phyloP scores from a whole-genome alignment of 37 sponge, comb jelly and placozoan species.

The Cliona cf. orientalis region DNA sequence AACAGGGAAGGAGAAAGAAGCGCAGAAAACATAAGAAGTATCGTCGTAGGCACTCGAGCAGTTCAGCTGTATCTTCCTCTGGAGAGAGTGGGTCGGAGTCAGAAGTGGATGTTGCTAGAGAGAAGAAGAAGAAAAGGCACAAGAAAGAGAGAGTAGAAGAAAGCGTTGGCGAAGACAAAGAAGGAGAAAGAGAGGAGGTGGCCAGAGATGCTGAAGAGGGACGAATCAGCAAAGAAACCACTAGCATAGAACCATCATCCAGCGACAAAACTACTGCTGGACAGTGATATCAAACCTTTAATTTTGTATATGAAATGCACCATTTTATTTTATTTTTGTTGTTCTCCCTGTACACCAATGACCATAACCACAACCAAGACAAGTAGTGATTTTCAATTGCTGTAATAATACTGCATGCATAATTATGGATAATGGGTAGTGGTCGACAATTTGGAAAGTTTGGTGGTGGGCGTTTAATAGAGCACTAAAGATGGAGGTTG shows the following conservation, averaged over 20 bases:
- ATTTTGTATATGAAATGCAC: no score
- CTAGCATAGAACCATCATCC: no score
- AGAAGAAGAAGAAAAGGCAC: neutral
- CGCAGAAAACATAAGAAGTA: neutral
- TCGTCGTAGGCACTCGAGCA: neutral
- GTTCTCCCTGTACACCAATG: no score
- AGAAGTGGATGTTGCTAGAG: neutral
- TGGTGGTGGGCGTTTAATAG: neutral
- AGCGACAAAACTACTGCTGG: no score
- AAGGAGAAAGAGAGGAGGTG: neutral
- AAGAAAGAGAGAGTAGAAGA: neutral
- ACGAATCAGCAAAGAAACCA: neutral
- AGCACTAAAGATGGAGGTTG: slow-evolving; percentile 35
- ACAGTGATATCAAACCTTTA: no score
- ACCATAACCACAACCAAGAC: no score
- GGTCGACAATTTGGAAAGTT: neutral
- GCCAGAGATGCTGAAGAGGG: neutral
- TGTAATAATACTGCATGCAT: no score
- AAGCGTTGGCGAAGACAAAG: neutral
- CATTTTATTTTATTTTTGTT: no score
- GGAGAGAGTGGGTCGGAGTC: no score
- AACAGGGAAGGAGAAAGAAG: slow-evolving; percentile 6
- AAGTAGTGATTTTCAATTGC: no score
- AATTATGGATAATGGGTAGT: no score
- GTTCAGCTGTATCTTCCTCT: neutral